Evolutionary conservation across 2,797 vertebrate genomes (phyloP).

Genomic region (Liasis olivaceus): DNA sequence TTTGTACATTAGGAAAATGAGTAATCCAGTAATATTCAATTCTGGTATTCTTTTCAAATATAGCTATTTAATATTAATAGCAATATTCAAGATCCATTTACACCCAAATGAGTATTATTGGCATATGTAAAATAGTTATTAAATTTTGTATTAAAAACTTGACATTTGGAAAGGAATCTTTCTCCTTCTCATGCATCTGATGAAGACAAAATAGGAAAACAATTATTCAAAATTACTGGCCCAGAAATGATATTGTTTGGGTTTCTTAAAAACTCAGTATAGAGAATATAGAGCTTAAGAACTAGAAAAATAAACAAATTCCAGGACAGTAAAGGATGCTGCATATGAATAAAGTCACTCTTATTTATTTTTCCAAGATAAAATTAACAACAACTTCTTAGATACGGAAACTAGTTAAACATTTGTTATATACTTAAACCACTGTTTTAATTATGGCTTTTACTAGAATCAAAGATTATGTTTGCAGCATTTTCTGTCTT

Average conservation of each 20-base stretch:
- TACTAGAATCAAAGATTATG: neutral
- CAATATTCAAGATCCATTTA: neutral
- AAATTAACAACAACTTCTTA: neutral
- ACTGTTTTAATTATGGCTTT: neutral
- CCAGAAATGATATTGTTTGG: neutral
- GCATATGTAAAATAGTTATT: neutral
- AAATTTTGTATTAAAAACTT: neutral
- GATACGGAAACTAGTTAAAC: neutral
- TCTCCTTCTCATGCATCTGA: neutral
- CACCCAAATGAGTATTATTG: neutral
- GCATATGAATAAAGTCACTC: neutral
- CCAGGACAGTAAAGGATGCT: neutral
- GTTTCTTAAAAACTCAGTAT: neutral
- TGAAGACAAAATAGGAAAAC: neutral
- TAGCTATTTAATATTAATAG: neutral
- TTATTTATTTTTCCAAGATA: neutral
- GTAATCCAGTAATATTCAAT: neutral
- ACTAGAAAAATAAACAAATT: conserved; percentile 1
- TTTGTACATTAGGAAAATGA: neutral
- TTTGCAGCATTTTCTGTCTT: neutral
- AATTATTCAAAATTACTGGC: neutral
- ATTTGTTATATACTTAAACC: neutral
- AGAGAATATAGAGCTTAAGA: neutral
- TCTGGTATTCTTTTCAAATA: neutral
- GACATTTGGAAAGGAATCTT: neutral